Base-by-base conservation (phyloP, 2,113 vertebrate genomes). In the Mesocricetus auratus region DNA sequence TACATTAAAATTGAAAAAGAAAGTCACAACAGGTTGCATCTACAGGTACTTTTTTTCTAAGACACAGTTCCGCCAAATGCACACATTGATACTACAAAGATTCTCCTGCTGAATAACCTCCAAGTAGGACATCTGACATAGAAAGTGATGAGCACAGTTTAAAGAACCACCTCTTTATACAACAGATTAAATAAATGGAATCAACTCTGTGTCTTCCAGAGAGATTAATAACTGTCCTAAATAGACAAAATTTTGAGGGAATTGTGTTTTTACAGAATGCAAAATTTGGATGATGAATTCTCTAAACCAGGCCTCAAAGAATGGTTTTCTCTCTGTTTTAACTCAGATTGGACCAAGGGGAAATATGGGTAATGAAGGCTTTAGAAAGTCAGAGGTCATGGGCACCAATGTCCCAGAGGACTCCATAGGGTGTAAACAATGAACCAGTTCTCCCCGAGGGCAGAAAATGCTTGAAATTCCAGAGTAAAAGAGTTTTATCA, bases 201-300 rank as follows among this genome's bases (percentile, higher is more conserved):
- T 77, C 8, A 19, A 42, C 53, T 82, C 81, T 86, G 50, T 82
- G 8, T 45, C 21, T 88, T 86, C 74, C 1, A 17, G 60, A 86
- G 47, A 89, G 19, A 71, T 11, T 68, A 29, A 5, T 90, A 73
- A 58, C 45, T 90, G 42, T 62, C 9, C 1, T 92, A 78, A 90
- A 9, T 6, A 87, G 56, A 83, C 42, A 82, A 86, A 86, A 83
- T 82, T 96, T 60, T 56, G 39, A 96, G 39, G 75, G 19, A 95
- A 58, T 58, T 11, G 0, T 50, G 71, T 87, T 66, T 53, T 56
- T 92, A 88, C 90, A 69, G 26, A 87, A n/a, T n/a, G n/a, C n/a
- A n/a, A n/a, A 89, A 39, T n/a, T 68, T 75, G 39, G 47, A 22
- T 24, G 5, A 45, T 75, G 86, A 45, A 75, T n/a, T 58, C 22